Conservation (phyloP, 2,888 invertebrate species). For the Thelaira solivaga region DNA sequence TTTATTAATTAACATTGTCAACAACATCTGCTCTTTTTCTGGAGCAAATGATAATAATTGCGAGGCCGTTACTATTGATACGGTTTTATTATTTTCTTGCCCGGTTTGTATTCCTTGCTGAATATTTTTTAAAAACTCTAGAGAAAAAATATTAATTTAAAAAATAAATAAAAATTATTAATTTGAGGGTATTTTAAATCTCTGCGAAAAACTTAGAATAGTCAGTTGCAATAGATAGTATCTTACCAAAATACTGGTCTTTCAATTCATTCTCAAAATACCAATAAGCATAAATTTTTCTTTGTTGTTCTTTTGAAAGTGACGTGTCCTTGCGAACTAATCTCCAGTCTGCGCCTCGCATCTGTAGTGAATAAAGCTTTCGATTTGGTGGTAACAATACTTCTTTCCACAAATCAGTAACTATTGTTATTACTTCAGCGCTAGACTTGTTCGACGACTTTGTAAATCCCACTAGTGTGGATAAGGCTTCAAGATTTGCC, state of each 20-base stretch:
- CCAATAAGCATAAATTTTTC: slow-evolving; percentile 86
- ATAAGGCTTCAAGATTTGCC: slow-evolving; percentile 73
- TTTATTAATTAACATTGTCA: slow-evolving; percentile 93
- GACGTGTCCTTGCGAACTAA: slow-evolving; percentile 68
- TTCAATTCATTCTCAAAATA: slow-evolving; percentile 93
- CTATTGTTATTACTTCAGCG: slow-evolving; percentile 71
- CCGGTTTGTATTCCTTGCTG: slow-evolving; percentile 75
- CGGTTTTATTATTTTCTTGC: slow-evolving; percentile 74
- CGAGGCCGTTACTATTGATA: slow-evolving; percentile 71
- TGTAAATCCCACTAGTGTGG: slow-evolving; percentile 73
- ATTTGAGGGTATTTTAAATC: no score
- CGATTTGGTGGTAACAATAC: slow-evolving; percentile 74
- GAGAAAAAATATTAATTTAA: background rate
- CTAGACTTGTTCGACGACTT: slow-evolving; percentile 76
- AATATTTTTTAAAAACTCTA: slow-evolving; percentile 74
- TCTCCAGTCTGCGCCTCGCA: slow-evolving; percentile 76
- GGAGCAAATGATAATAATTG: slow-evolving; percentile 73
- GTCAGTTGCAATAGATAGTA: background rate
- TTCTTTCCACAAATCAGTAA: slow-evolving; percentile 75
- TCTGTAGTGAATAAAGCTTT: slow-evolving; percentile 72
- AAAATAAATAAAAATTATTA: background rate
- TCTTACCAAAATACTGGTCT: slow-evolving; percentile 82
- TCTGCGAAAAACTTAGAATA: background rate
- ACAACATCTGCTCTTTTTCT: slow-evolving; percentile 79
- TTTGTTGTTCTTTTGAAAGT: slow-evolving; percentile 80